phyloP scores from a whole-genome alignment of 2,797 vertebrate species.

The Rhinatrema bivittatum region DNA sequence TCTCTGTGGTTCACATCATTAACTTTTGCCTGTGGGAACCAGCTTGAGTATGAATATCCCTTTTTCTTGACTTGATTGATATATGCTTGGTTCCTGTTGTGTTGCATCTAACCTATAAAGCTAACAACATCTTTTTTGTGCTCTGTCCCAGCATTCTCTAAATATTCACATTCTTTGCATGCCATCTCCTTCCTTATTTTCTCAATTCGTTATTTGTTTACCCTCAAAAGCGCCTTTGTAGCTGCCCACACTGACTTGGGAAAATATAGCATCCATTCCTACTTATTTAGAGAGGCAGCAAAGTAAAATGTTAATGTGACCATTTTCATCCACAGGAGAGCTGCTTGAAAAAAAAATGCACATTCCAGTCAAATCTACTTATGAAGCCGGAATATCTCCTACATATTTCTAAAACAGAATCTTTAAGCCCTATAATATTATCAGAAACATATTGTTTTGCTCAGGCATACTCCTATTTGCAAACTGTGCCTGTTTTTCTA shows the following conservation, averaged over 20 bases:
- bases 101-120: constrained; percentile 53
- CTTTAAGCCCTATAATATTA: too few relatives aligned
- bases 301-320: constrained; percentile 30
- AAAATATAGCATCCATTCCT: too few relatives aligned
- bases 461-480: too few relatives aligned
- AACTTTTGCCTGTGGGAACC: constrained; percentile 73
- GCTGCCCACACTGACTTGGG: constrained; percentile 66
- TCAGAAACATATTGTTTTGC: too few relatives aligned
- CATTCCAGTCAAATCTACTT: constrained; percentile 4
- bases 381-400: constrained; percentile 17
- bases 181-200: constrained; percentile 92
- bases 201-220: constrained; percentile 96
- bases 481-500: too few relatives aligned
- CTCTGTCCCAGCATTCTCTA: constrained; percentile 77
- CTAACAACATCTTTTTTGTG: constrained; percentile 82
- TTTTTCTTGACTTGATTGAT: constrained; percentile 48
- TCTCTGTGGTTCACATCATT: constrained; percentile 47
- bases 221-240: constrained; percentile 82
- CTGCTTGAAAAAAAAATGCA: constrained; percentile 32
- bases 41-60: constrained; percentile 47
- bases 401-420: constrained; percentile 20
- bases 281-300: too few relatives aligned
- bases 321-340: constrained; percentile 19
- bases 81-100: constrained; percentile 37
- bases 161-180: constrained; percentile 90